These are phyloP conservation scores for Rhinoptilus africanus DNA, from an alignment of 2,113 vertebrate genomes.

Conservation along the genomic window DNA sequence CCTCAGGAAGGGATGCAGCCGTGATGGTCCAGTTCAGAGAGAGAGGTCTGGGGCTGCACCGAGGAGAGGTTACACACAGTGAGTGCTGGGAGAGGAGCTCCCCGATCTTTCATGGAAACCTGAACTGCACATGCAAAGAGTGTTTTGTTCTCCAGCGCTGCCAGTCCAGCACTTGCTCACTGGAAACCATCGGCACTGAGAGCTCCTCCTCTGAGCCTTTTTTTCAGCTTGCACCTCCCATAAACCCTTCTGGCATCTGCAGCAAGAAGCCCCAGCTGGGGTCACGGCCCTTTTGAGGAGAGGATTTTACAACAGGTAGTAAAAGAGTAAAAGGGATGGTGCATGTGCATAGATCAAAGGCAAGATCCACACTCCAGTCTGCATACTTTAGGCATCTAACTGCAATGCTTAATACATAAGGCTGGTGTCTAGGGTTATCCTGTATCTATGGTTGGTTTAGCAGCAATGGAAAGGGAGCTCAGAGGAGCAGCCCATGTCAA, in stretches of 20 bases:
- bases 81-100: neutral
- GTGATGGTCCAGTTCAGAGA: neutral
- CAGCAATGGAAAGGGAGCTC: neutral
- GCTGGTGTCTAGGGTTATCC: neutral
- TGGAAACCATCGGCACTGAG: neutral
- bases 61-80: accelerated
- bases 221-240: neutral
- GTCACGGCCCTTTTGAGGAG: neutral
- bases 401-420: neutral
- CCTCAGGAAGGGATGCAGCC: accelerated
- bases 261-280: neutral
- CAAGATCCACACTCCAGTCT: neutral
- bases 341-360: neutral
- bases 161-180: neutral
- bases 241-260: neutral
- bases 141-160: neutral
- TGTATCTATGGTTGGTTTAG: neutral
- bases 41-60: neutral
- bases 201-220: neutral
- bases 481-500: neutral
- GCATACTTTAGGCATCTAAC: neutral
- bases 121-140: neutral
- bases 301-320: neutral
- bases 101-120: accelerated
- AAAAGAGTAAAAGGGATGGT: neutral